Conservation (phyloP, 2,888 invertebrate genomes). For the Tinea pellionella region DNA sequence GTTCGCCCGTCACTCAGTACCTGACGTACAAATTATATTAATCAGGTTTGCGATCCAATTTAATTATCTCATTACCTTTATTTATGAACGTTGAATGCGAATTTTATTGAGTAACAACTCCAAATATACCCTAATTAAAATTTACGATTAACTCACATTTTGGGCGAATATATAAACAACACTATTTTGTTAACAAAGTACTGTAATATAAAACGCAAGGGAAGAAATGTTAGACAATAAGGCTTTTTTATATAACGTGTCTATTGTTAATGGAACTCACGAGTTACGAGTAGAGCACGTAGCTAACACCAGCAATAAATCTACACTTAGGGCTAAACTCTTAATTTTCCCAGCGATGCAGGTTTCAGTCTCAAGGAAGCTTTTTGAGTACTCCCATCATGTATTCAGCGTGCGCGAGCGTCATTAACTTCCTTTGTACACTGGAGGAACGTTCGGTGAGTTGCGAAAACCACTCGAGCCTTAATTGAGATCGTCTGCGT, state of each 20-base stretch:
- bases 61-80: not conserved
- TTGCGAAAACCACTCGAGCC: conserved; percentile 48
- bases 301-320: conserved; percentile 5
- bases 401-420: conserved; percentile 43
- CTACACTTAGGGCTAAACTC: conserved; percentile 8
- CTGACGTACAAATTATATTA: conserved; percentile 25
- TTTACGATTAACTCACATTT: not conserved
- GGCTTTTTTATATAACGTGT: not conserved
- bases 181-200: not conserved
- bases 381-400: conserved; percentile 27
- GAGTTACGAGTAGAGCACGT: not conserved
- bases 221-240: not conserved
- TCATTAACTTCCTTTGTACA: conserved; percentile 55
- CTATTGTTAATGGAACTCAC: not conserved
- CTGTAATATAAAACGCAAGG: not conserved
- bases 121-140: not conserved
- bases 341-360: conserved; percentile 13
- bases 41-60: not conserved
- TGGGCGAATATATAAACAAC: not conserved
- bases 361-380: conserved; percentile 6
- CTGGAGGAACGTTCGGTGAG: conserved; percentile 36
- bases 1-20: conserved; percentile 93
- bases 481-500: conserved; percentile 49
- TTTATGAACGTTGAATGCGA: not conserved
- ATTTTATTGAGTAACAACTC: not conserved